phyloP scores from a whole-genome alignment of 2,888 invertebrate species.

The Athripsodes cinereus region DNA sequence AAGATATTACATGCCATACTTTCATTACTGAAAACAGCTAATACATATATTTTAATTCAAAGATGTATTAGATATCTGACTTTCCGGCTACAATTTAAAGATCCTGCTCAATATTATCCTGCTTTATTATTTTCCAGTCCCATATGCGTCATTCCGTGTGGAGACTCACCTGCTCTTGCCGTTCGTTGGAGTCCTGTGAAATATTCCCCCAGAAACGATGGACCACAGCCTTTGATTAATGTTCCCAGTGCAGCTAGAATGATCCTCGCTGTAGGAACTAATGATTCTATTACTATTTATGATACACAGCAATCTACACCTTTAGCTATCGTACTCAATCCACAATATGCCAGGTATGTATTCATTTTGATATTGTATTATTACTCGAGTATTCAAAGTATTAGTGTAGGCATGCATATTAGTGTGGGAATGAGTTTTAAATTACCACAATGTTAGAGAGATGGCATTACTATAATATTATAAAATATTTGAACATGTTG shows the following conservation, averaged over 20 bases:
- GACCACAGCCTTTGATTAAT: slow-evolving; percentile 50
- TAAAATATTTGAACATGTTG: too few species aligned
- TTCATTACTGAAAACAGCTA: too few species aligned
- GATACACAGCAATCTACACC: slow-evolving; percentile 81
- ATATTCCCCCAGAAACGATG: slow-evolving; percentile 55
- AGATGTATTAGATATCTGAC: too few species aligned
- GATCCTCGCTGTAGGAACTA: slow-evolving; percentile 88
- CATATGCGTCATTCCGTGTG: slow-evolving; percentile 69
- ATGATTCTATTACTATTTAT: slow-evolving; percentile 77
- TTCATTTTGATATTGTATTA: neutral
- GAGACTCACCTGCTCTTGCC: slow-evolving; percentile 75
- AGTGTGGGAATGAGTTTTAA: too few species aligned
- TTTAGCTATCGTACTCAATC: slow-evolving; percentile 73
- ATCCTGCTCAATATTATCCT: neutral
- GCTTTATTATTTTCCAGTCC: slow-evolving; percentile 53
- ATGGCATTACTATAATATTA: too few species aligned
- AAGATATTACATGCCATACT: slow-evolving; percentile 29
- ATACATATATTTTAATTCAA: too few species aligned
- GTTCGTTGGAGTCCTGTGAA: slow-evolving; percentile 74
- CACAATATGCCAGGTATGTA: slow-evolving; percentile 67
- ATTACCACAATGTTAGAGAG: too few species aligned
- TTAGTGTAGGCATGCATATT: too few species aligned
- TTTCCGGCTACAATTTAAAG: too few species aligned
- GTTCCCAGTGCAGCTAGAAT: slow-evolving; percentile 78
- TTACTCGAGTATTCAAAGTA: too few species aligned